Conservation (phyloP, 1,140 invertebrate genomes). For the Himalopsyche phryganea region DNA sequence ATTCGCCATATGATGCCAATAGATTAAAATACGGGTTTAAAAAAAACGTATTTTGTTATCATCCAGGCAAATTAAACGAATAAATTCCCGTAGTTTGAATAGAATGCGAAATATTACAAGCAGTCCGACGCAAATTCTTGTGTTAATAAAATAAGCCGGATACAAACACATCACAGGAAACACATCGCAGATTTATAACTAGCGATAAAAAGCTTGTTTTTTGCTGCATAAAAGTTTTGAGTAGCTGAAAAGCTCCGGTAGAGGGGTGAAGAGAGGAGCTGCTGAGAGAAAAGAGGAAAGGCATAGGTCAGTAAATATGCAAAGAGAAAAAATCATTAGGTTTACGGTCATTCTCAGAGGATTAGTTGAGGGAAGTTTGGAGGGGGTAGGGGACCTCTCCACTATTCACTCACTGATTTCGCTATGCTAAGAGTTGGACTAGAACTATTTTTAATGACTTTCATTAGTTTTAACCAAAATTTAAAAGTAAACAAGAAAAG, state of each 20-base stretch:
- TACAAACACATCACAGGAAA: background rate
- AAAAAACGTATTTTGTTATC: too few species aligned
- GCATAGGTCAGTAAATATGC: conserved; percentile 30
- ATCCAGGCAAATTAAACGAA: too few species aligned
- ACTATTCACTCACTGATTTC: conserved; percentile 7
- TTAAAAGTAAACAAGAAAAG: too few species aligned
- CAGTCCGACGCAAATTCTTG: too few species aligned
- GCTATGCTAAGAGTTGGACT: background rate
- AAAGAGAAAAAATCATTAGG: conserved; percentile 34
- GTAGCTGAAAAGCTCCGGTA: conserved; percentile 10
- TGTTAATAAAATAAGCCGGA: too few species aligned
- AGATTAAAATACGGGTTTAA: too few species aligned
- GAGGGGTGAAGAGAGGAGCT: background rate
- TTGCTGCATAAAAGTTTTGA: conserved; percentile 24
- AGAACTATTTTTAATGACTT: background rate
- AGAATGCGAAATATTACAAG: too few species aligned
- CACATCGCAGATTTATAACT: conserved; percentile 2
- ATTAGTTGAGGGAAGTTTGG: conserved; percentile 1
- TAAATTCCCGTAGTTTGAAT: too few species aligned
- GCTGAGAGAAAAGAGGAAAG: background rate
- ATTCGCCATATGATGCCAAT: too few species aligned
- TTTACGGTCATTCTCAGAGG: conserved; percentile 29
- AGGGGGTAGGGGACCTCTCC: conserved; percentile 7
- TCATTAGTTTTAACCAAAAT: too few species aligned
- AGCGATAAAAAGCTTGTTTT: conserved; percentile 21